Conservation (phyloP, 2,888 invertebrate genomes). For the Drosophila antonietae region DNA sequence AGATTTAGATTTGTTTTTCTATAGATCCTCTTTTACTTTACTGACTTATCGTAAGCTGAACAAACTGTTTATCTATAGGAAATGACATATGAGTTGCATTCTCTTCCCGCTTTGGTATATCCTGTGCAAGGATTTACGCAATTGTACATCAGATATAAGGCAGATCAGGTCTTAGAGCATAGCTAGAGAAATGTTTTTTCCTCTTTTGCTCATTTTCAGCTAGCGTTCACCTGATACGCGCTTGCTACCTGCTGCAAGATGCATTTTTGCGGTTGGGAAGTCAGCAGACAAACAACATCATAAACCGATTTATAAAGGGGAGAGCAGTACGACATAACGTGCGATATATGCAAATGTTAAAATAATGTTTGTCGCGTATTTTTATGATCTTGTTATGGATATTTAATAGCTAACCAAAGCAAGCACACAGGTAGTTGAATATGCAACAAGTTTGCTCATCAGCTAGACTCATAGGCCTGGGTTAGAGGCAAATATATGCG, state of each 20-base stretch:
- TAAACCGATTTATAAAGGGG: constrained; percentile 49
- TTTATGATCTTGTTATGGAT: constrained; percentile 66
- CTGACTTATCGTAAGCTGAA: constrained; percentile 6
- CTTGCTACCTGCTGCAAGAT: constrained; percentile 39
- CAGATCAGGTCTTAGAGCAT: neutral
- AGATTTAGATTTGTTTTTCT: constrained; percentile 1
- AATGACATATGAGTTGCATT: neutral
- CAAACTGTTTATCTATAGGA: neutral
- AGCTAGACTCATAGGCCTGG: no score
- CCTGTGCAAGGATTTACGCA: constrained; percentile 27
- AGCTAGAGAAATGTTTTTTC: neutral
- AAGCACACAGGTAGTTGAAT: constrained; percentile 27
- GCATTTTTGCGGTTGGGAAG: constrained; percentile 57
- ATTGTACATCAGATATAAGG: neutral
- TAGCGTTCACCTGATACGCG: neutral
- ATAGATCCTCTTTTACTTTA: constrained; percentile 1
- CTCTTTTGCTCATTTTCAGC: neutral
- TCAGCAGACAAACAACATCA: constrained; percentile 62
- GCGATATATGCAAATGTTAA: constrained; percentile 59
- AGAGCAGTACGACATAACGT: constrained; percentile 3
- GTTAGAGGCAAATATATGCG: no score
- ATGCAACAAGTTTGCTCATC: neutral
- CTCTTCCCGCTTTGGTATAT: constrained; percentile 4
- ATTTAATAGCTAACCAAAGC: constrained; percentile 54
- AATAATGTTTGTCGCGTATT: constrained; percentile 64